Evolutionary conservation across 2,888 invertebrate species (phyloP), one percentile per base, ranked within the genome.

Genomic region (Drosophila villosipedis): DNA sequence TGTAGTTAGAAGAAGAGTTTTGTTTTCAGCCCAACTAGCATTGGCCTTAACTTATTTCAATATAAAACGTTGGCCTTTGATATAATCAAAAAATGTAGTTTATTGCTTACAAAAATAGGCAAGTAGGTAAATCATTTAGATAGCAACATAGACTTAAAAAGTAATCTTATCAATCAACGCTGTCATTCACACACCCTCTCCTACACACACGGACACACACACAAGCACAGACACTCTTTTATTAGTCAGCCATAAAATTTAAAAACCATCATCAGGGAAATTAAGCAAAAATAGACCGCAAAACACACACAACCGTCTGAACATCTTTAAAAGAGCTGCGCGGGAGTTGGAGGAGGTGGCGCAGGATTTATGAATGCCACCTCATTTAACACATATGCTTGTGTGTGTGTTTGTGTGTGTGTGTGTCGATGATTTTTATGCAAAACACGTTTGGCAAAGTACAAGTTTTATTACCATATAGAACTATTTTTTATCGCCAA

Each of bases 401-500:
- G 67, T 63, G 63, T 7, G 43, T 22, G 22, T 22, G 0, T 7
- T 14, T 22, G 22, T 22, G 0, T 14, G 22, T 22, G 22, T 47
- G 39, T 50, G 14, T 28, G 28, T 57, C 63, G 55, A 55, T 83
- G 83, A 71, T 67, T 79, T 80, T 76, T 71, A 80, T 76, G 80
- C 74, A 50, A 83, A 80, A 68, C 74, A 68, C 79, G 62, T 55
- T 64, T 47, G 66, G 43, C 68, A 60, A 68, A 50, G 78, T 68
- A 72, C 76, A 72, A 72, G 54, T 74, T 85, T 88, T 90, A 85
- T 85, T 85, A 85, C 78, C 90, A 90, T 90, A 85, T 80, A 85
- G 76, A 85, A 88, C 85, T 85, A 83, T 80, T 83, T 85, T 81
- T 90, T 90, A 85, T 85, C 83, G 86, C 64, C 61, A 7, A 55